Evolutionary conservation across 2,797 vertebrate species (phyloP).

Genomic region (Crax fasciolata): DNA sequence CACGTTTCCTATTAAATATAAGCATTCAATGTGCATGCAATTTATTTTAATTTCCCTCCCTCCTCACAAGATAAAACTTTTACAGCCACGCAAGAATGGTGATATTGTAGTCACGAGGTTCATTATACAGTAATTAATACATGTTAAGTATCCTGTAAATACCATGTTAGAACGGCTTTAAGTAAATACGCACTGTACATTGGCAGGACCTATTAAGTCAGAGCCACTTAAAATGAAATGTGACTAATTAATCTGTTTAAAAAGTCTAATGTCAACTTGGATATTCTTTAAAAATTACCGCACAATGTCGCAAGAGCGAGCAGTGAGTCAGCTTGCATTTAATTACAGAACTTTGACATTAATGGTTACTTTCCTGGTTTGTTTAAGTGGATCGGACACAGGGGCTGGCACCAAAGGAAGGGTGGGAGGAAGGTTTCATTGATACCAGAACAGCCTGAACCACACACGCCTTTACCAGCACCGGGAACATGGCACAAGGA

Average conservation of each 20-base stretch:
- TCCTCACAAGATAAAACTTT: conserved; percentile 75
- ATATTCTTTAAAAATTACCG: conserved; percentile 79
- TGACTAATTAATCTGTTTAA: conserved; percentile 83
- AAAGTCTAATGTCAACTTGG: conserved; percentile 75
- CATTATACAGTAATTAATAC: conserved; percentile 84
- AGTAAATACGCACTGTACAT: conserved; percentile 80
- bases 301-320: conserved; percentile 48
- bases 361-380: conserved; percentile 62
- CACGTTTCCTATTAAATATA: conserved; percentile 80
- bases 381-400: conserved; percentile 55
- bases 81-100: conserved; percentile 64
- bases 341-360: conserved; percentile 68
- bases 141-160: conserved; percentile 84
- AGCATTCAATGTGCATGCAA: conserved; percentile 67
- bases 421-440: conserved; percentile 2
- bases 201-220: conserved; percentile 78
- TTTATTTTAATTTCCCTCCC: conserved; percentile 73
- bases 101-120: conserved; percentile 76
- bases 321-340: conserved; percentile 46
- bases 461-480: not conserved
- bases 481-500: not conserved
- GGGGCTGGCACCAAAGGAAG: conserved; percentile 34
- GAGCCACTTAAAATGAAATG: conserved; percentile 75
- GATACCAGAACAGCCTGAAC: not conserved
- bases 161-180: conserved; percentile 82